Evolutionary conservation across 1,140 invertebrate species (phyloP).

Genomic region (Meteorus sp.): DNA sequence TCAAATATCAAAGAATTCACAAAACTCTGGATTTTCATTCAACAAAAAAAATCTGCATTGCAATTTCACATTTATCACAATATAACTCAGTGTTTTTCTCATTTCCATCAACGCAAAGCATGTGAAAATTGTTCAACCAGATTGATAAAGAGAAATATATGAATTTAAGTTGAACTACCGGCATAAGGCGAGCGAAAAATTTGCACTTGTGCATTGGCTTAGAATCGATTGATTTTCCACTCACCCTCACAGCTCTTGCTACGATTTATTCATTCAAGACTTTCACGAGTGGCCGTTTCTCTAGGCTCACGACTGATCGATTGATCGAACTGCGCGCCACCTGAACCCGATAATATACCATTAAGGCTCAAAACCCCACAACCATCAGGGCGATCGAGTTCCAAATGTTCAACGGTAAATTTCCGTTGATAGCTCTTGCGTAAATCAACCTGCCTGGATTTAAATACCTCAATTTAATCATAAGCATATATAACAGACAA

Average conservation of each 20-base stretch:
- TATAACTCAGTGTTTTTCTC: too few relatives aligned
- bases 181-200: not conserved
- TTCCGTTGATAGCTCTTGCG: constrained; percentile 1
- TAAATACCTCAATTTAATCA: too few relatives aligned
- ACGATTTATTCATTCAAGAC: constrained; percentile 11
- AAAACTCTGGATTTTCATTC: too few relatives aligned
- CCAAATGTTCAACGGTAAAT: constrained; percentile 9
- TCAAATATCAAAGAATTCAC: not conserved
- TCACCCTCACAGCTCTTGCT: not conserved
- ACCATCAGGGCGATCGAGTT: constrained; percentile 5
- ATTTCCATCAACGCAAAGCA: too few relatives aligned
- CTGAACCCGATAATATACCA: constrained; percentile 1
- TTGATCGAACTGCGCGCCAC: not conserved
- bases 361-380: not conserved
- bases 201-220: not conserved
- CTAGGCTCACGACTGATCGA: not conserved
- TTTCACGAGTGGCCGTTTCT: not conserved
- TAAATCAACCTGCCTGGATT: not conserved
- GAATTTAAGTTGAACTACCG: not conserved
- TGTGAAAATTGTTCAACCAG: not conserved
- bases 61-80: too few relatives aligned
- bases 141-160: not conserved
- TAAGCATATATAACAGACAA: too few relatives aligned
- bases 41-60: too few relatives aligned
- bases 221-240: not conserved